A percentile compares a stretch with the other conserved stretches of the same genome.
Conservation (phyloP, 2,113 vertebrate species). For the Sinocyclocheilus anshuiensis region DNA sequence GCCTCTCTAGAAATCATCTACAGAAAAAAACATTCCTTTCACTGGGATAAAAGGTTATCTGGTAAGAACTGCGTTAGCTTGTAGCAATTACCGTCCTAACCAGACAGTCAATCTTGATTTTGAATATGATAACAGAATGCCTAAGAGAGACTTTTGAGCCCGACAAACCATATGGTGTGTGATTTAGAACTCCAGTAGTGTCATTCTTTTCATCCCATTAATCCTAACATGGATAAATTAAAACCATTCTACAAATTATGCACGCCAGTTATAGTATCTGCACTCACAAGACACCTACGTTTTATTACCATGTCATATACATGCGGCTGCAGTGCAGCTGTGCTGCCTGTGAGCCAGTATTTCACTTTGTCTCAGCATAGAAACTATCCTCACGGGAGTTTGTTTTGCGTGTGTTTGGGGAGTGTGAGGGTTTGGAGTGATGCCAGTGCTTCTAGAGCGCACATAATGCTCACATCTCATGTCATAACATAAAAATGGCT, state of each 20-base stretch:
- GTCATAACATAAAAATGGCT: conserved; percentile 33
- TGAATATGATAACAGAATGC: conserved; percentile 20
- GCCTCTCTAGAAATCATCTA: neutral
- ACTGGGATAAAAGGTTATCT: neutral
- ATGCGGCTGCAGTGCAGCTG: conserved; percentile 20
- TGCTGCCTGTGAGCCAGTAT: neutral
- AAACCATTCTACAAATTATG: conserved; percentile 14
- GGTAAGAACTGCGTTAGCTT: neutral
- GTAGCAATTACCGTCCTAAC: neutral
- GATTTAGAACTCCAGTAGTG: conserved; percentile 12
- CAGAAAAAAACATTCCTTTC: neutral
- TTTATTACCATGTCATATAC: conserved; percentile 20
- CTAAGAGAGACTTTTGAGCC: neutral
- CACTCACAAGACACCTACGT: neutral
- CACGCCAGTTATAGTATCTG: neutral
- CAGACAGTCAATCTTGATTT: conserved; percentile 13
- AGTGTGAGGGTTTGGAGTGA: conserved; percentile 10
- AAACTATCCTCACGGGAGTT: conserved; percentile 5
- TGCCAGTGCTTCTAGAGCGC: conserved; percentile 10
- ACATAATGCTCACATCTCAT: conserved; percentile 29
- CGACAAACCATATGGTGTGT: conserved; percentile 23
- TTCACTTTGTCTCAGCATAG: neutral
- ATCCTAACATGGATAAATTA: conserved; percentile 17
- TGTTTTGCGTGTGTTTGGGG: neutral
- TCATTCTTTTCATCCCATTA: conserved; percentile 18